Conservation (phyloP, 2,888 invertebrate species). For the Vannuccia rotundouncinata region DNA sequence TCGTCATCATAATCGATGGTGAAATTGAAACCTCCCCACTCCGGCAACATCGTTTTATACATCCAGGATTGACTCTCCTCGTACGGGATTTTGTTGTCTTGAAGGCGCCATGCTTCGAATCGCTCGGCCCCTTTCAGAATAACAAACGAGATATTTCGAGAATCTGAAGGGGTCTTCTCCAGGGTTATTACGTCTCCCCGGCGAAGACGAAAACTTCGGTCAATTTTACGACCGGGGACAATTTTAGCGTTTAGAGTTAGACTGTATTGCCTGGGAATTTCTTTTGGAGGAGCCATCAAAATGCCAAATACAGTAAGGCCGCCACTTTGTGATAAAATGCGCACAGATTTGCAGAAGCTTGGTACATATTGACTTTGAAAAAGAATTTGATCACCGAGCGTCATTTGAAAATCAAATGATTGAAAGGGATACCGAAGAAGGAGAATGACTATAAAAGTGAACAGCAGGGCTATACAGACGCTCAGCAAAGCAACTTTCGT, state of each 20-base stretch:
- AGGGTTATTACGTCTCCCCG: background rate
- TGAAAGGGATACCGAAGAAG: background rate
- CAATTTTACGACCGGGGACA: background rate
- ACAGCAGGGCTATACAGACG: background rate
- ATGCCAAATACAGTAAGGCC: background rate
- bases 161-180: background rate
- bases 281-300: background rate
- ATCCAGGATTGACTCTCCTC: background rate
- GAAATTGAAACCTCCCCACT: background rate
- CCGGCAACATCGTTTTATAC: background rate
- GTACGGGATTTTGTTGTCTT: background rate
- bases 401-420: background rate
- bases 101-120: background rate
- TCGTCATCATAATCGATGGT: background rate
- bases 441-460: background rate
- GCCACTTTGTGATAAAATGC: background rate
- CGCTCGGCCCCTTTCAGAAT: background rate
- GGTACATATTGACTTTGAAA: background rate
- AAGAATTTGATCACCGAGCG: background rate
- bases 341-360: background rate
- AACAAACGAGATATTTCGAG: background rate
- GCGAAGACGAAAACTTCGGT: background rate
- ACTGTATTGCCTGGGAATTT: background rate
- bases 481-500: background rate
- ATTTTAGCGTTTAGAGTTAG: background rate